Conservation (phyloP, 2,113 vertebrate genomes). For the Dromas ardeola region DNA sequence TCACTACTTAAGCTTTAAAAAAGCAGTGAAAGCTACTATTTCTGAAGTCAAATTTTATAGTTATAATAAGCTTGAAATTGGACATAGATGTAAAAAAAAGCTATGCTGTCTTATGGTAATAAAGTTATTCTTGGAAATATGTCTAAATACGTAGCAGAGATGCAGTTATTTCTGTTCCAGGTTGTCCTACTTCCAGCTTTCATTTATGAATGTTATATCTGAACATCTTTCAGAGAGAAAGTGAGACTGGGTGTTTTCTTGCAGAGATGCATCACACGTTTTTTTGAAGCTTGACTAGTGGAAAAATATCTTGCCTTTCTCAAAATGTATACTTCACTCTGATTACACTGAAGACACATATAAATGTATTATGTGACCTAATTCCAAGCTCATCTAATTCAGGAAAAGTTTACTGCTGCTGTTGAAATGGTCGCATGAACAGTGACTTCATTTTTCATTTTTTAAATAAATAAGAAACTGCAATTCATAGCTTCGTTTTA, state of each 20-base stretch:
- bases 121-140: slow-evolving; percentile 46
- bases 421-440: neutral
- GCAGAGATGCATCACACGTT: neutral
- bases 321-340: neutral
- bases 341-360: neutral
- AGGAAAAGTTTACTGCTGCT: neutral
- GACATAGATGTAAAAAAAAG: neutral
- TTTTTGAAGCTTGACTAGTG: slow-evolving; percentile 17
- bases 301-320: neutral
- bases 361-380: neutral
- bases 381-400: neutral
- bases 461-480: neutral
- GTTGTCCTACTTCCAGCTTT: slow-evolving; percentile 52
- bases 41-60: neutral
- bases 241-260: slow-evolving; percentile 16
- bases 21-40: neutral
- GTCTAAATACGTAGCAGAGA: slow-evolving; percentile 34
- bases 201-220: slow-evolving; percentile 29
- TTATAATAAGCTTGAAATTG: neutral
- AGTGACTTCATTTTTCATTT: neutral
- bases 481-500: neutral
- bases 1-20: neutral
- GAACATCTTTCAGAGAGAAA: slow-evolving; percentile 24
- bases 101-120: slow-evolving; percentile 7
- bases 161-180: slow-evolving; percentile 42